These are phyloP conservation scores for Mamestra configurata DNA, from an alignment of 1,140 invertebrate genomes.

Conservation along the genomic window DNA sequence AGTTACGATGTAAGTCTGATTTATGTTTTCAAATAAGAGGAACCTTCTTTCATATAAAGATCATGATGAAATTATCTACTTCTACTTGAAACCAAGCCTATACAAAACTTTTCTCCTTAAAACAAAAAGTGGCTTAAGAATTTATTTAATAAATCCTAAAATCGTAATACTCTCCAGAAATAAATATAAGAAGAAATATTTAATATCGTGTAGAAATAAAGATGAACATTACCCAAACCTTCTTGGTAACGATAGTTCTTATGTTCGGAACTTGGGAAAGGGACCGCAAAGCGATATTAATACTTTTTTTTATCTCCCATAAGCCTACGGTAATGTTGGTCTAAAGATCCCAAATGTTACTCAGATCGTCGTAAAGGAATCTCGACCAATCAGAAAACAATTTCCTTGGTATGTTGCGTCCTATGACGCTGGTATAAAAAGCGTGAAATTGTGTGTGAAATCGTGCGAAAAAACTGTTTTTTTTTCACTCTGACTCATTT, in stretches of 20 bases:
- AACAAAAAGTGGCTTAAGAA: too few species aligned
- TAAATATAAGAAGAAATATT: background rate
- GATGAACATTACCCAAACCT: constrained; percentile 21
- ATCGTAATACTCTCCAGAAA: background rate
- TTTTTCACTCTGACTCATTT: background rate
- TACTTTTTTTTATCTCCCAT: constrained; percentile 41
- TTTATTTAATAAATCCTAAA: background rate
- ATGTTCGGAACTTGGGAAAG: constrained; percentile 7
- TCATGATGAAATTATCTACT: too few species aligned
- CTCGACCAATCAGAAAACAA: constrained; percentile 47
- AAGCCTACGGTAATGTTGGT: constrained; percentile 31
- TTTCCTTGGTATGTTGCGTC: constrained; percentile 10
- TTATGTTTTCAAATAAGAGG: too few species aligned
- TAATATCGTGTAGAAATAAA: constrained; percentile 30
- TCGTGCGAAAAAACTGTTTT: constrained; percentile 17
- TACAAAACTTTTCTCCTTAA: too few species aligned
- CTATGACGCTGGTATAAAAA: constrained; percentile 7
- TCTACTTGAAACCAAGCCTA: too few species aligned
- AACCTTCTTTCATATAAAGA: too few species aligned
- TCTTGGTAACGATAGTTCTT: constrained; percentile 27
- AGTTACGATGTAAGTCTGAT: too few species aligned
- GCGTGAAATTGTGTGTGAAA: constrained; percentile 19
- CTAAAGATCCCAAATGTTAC: constrained; percentile 36
- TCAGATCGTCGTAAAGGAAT: constrained; percentile 34
- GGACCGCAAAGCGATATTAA: constrained; percentile 34